phyloP scores from a whole-genome alignment of 1,140 invertebrate genomes.

The Saccostrea echinata region DNA sequence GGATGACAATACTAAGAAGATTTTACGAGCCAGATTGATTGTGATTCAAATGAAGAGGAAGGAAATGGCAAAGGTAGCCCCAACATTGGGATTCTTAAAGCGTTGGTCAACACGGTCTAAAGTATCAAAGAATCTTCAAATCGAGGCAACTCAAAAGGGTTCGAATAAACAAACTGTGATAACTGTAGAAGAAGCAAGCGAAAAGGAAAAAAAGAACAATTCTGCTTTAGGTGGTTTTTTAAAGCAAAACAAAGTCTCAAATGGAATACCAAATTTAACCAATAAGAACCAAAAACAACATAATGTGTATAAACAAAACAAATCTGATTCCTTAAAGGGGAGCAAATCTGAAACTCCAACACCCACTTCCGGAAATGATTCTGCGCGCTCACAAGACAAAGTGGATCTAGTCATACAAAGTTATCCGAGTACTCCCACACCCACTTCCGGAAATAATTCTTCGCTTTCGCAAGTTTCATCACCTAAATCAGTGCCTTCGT shows the following conservation, averaged over 20 bases:
- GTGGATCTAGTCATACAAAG: no score
- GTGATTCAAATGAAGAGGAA: conserved; percentile 19
- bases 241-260: conserved; percentile 17
- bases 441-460: not conserved
- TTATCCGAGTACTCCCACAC: no score
- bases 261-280: conserved; percentile 18
- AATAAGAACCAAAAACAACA: not conserved
- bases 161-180: conserved; percentile 16
- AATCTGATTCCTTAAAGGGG: not conserved
- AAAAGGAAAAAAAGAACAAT: not conserved
- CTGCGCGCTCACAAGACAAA: no score
- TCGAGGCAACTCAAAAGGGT: not conserved
- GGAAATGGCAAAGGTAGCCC: not conserved
- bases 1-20: not conserved
- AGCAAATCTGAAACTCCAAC: not conserved
- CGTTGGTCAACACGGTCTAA: not conserved
- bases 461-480: not conserved
- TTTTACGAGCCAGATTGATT: not conserved
- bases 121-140: not conserved
- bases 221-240: not conserved
- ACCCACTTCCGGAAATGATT: not conserved
- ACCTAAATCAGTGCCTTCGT: not conserved
- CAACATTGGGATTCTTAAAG: not conserved
- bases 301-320: not conserved
- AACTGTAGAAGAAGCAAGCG: not conserved